A percentile compares a stretch with the other conserved stretches of the same genome.
phyloP scores from a whole-genome alignment of 1,140 invertebrate genomes.

The Streblospio benedicti region DNA sequence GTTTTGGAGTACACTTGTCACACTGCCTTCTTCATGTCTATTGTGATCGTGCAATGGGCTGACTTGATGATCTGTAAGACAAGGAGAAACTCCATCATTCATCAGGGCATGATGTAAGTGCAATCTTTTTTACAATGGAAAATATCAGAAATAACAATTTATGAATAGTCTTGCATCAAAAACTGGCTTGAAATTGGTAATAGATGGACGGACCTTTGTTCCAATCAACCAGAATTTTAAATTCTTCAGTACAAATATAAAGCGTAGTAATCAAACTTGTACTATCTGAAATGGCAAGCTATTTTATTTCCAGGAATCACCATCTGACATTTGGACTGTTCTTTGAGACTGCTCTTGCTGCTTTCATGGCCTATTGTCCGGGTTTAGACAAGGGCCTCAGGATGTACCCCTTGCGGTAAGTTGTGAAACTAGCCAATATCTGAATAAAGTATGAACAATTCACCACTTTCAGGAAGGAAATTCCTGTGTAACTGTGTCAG shows the following conservation, averaged over 20 bases:
- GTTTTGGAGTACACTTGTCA: constrained; percentile 47
- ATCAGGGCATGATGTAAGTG: constrained; percentile 55
- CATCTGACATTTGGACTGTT: constrained; percentile 48
- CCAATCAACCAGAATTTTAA: too few relatives aligned
- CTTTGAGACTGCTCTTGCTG: constrained; percentile 47
- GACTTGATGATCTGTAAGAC: constrained; percentile 50
- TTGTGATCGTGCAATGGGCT: constrained; percentile 50
- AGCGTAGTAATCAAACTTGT: too few relatives aligned
- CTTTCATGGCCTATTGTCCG: constrained; percentile 46
- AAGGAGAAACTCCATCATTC: constrained; percentile 43
- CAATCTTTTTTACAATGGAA: too few relatives aligned
- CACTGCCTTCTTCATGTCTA: constrained; percentile 48
- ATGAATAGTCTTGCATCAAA: too few relatives aligned
- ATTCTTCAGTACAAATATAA: too few relatives aligned
- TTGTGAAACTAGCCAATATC: too few relatives aligned
- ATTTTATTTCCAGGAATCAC: constrained; percentile 38
- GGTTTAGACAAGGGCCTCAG: constrained; percentile 45
- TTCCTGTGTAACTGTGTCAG: background rate
- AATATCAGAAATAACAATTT: too few relatives aligned
- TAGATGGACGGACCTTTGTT: too few relatives aligned
- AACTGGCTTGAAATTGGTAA: too few relatives aligned
- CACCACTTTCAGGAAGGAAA: too few relatives aligned
- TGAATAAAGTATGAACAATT: too few relatives aligned
- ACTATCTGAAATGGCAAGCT: too few relatives aligned
- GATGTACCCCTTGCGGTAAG: constrained; percentile 48